phyloP scores from a whole-genome alignment of 2,113 vertebrate genomes.

The Catagonus wagneri region DNA sequence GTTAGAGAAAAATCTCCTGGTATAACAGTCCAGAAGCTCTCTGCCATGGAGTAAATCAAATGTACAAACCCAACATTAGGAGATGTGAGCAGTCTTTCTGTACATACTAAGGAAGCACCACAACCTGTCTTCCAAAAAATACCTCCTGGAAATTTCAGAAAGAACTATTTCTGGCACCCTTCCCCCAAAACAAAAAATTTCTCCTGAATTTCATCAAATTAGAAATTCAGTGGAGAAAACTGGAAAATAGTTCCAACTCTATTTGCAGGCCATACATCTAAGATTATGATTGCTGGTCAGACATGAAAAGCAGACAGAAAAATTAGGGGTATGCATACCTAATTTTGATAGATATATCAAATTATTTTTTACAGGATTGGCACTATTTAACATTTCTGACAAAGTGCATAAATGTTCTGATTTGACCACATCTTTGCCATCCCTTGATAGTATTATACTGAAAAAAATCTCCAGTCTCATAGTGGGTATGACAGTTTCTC shows the following conservation, averaged over 20 bases:
- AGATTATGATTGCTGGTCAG: background rate
- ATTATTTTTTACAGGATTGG: background rate
- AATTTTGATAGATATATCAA: background rate
- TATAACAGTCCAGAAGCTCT: background rate
- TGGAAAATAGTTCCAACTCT: background rate
- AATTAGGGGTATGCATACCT: no score
- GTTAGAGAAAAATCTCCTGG: background rate
- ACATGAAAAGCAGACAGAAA: background rate
- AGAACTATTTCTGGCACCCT: background rate
- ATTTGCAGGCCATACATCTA: background rate
- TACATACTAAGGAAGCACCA: background rate
- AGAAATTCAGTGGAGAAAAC: background rate
- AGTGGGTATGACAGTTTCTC: accelerated
- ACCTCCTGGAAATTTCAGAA: background rate
- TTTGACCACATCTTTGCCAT: background rate
- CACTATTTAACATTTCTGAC: background rate
- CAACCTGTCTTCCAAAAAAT: background rate
- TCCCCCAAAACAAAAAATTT: background rate
- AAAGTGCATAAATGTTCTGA: background rate
- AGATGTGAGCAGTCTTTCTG: background rate
- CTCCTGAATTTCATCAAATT: background rate
- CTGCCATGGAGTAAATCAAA: background rate
- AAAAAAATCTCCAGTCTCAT: background rate
- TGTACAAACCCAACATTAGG: background rate
- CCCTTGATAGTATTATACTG: background rate